Base-by-base conservation (phyloP, 2,797 vertebrate species). In the Numenius phaeopus region DNA sequence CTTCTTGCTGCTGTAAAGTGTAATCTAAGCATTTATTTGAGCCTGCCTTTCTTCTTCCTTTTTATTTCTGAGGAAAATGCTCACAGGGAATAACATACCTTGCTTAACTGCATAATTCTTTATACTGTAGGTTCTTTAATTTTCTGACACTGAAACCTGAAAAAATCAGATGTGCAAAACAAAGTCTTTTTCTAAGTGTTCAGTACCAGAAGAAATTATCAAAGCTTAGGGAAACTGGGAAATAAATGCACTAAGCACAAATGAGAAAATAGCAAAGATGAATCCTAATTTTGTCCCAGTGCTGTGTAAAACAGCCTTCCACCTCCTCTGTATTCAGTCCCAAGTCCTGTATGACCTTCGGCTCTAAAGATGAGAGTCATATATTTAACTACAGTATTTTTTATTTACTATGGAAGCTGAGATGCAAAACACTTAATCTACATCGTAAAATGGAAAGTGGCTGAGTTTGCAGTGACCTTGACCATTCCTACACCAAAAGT, bases 391-490 rank as follows among this genome's bases (percentile, higher is more conserved):
- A 86, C 66, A 80, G 77, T 91, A 93, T 92, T 95, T 94, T 96
- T 96, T 97, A 96, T 98, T 97, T 98, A 97, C 93, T 90, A 84
- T 94, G 47, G 81, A 87, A 54, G 69, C 91, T 88, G 89, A 93
- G 70, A 94, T 97, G 95, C 83, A 94, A 97, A 96, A 90, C 57
- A 88, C 78, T 96, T 94, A 93, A 97, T 97, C 94, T 97, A 55
- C 94, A 97, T 96, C 8, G 0, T 97, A 96, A 98, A 97, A 90
- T 21, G 59, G 76, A 94, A 94, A 95, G 72, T 85, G 46, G 85
- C 73, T 94, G 81, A 87, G 83, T 83, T 93, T 87, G 87, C 82
- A 66, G 54, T 84, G 97, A 97, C 96, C 96, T 97, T 97, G 92
- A 93, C 67, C 54, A 55, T 72, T 87, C 62, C 61, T 76, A 34